Conservation (phyloP, 2,888 invertebrate genomes). For the Cryptocheilus praepositus region DNA sequence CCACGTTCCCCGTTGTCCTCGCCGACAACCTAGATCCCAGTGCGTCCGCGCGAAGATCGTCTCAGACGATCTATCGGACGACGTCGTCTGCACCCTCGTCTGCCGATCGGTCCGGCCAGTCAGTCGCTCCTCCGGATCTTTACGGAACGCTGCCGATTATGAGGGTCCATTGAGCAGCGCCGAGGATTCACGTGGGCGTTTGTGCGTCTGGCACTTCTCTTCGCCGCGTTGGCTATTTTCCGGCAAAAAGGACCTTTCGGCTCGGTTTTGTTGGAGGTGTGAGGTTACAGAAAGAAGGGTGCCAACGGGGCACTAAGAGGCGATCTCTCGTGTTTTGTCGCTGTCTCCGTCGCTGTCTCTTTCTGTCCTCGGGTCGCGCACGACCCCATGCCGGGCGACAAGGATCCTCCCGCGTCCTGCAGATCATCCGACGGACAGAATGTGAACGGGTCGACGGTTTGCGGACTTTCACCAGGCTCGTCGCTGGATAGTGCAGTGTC, state of each 20-base stretch:
- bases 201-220: slow-evolving; percentile 31
- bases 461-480: slow-evolving; percentile 4
- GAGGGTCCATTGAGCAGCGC: slow-evolving; percentile 57
- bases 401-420: slow-evolving; percentile 58
- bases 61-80: slow-evolving; percentile 14
- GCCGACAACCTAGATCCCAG: neutral
- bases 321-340: slow-evolving; percentile 66
- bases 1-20: slow-evolving; percentile 42
- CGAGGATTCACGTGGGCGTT: slow-evolving; percentile 26
- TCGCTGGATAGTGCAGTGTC: too few relatives aligned
- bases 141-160: slow-evolving; percentile 65
- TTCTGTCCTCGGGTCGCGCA: slow-evolving; percentile 11
- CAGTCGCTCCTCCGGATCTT: slow-evolving; percentile 41
- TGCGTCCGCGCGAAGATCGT: slow-evolving; percentile 12
- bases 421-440: slow-evolving; percentile 33
- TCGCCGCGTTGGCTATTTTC: slow-evolving; percentile 47
- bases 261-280: slow-evolving; percentile 69
- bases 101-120: slow-evolving; percentile 40
- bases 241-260: slow-evolving; percentile 58
- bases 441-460: slow-evolving; percentile 11
- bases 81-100: slow-evolving; percentile 29
- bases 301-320: slow-evolving; percentile 42
- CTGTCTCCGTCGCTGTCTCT: slow-evolving; percentile 26
- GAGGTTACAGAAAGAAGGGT: slow-evolving; percentile 65
- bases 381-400: slow-evolving; percentile 54